Base-by-base conservation (phyloP, 2,888 invertebrate species). In the Suillia variegata region DNA sequence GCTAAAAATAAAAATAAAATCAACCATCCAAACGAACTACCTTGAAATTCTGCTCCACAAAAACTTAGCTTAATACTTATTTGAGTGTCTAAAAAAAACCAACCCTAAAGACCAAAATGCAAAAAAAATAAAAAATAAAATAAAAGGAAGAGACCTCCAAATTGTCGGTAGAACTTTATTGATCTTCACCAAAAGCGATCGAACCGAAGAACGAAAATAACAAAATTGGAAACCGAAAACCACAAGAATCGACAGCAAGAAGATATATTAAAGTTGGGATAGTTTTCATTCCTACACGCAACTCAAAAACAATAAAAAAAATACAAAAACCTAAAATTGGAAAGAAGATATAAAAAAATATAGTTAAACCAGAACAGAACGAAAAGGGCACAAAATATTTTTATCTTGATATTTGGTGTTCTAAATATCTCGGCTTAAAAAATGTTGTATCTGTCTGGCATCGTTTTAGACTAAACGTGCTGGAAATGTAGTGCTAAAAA, bases 91-190 rank as follows among this genome's bases (percentile, higher is more conserved):
- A n/a, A n/a, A n/a, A n/a, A n/a, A n/a, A n/a, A n/a, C n/a, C n/a
- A n/a, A n/a, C n/a, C n/a, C n/a, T n/a, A n/a, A n/a, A n/a, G n/a
- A n/a, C n/a, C n/a, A n/a, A n/a, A n/a, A n/a, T n/a, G n/a, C n/a
- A n/a, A n/a, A n/a, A n/a, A n/a, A n/a, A n/a, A n/a, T n/a, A n/a
- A n/a, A n/a, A n/a, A n/a, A n/a, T n/a, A n/a, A n/a, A n/a, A n/a
- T n/a, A n/a, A n/a, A n/a, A n/a, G n/a, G n/a, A n/a, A n/a, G n/a
- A n/a, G n/a, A n/a, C n/a, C n/a, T n/a, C 38, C 38, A 38, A 38
- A 38, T 38, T 38, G 38, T 70, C 72, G 72, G 73, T 73, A 70
- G 65, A 73, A 70, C 72, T 72, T 72, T 73, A 73, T 73, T 73
- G 72, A 73, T 73, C 72, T 73, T 72, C 63, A 20, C 6, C 45